Conservation (phyloP, 1,140 invertebrate genomes). For the Coenobita brevimanus region DNA sequence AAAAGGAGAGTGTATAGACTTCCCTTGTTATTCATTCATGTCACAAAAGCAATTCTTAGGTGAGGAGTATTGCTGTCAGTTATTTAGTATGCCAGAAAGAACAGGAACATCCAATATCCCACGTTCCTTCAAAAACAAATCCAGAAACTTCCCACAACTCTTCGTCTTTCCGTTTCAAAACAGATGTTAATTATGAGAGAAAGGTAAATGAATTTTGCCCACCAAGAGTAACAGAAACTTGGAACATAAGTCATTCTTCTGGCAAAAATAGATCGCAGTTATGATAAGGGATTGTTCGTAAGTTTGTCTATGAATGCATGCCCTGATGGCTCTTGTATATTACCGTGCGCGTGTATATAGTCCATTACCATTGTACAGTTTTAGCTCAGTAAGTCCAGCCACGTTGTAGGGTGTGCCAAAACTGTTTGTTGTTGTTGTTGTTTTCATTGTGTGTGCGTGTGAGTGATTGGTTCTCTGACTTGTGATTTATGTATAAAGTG, state of each 20-base stretch:
- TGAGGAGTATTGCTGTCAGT: too few relatives aligned
- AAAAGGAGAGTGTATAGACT: too few relatives aligned
- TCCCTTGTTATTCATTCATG: too few relatives aligned
- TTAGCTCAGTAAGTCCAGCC: slow-evolving; percentile 54
- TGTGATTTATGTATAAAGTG: slow-evolving; percentile 56
- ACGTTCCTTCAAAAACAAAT: too few relatives aligned
- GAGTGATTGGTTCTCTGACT: slow-evolving; percentile 43
- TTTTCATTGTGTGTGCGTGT: not conserved
- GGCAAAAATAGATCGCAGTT: not conserved
- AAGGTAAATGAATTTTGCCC: too few relatives aligned
- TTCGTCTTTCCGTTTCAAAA: too few relatives aligned
- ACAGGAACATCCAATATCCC: too few relatives aligned
- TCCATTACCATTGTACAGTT: slow-evolving; percentile 52
- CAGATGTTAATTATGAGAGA: too few relatives aligned
- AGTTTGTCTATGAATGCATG: slow-evolving; percentile 40
- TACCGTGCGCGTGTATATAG: slow-evolving; percentile 47
- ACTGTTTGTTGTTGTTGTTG: slow-evolving; percentile 55
- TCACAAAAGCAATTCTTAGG: too few relatives aligned
- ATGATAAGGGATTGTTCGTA: not conserved
- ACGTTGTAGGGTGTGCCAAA: slow-evolving; percentile 59
- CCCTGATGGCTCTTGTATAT: slow-evolving; percentile 49
- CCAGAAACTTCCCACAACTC: too few relatives aligned
- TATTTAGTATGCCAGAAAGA: too few relatives aligned
- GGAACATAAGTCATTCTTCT: not conserved
- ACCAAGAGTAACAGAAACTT: too few relatives aligned